Evolutionary conservation across 1,140 invertebrate species (phyloP), one percentile per base, ranked within the genome.

Genomic region (Temnothorax nylanderi): DNA sequence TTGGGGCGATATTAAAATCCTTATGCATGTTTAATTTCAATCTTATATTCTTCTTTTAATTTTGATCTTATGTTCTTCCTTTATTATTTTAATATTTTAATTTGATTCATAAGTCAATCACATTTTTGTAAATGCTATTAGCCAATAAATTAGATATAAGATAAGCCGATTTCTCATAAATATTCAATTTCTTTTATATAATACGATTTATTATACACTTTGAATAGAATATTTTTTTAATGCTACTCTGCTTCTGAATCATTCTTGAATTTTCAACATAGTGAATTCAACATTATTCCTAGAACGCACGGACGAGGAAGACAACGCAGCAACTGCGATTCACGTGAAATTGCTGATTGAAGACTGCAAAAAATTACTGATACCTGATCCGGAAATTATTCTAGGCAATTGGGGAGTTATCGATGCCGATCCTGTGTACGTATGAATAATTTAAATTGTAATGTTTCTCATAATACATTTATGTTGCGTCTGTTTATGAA

Each of bases 341-440:
- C 98, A 99, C 93, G 98, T 99, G 0, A 98, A 99, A 94, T 96
- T 98, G 49, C 95, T 99, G 0, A 98, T 99, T 76, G 98, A 99
- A 93, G 99, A 99, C 94, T 99, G 98, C 93, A 99, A 99, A 95
- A 99, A 98, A 92, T 96, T 99, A 93, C 95, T 99, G 11, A 97
- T 99, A 56, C 97, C 97, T 54, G 97, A 98, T 90, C 97, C 97
- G 0, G 98, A 99, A 93, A 96, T 97, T 76, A 97, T 98, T n/a
- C 95, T 99, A 0, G 98, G 98, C 16, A 97, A 98, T 47, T 99
- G 99, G 99, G 98, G 98, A 54, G 96, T 99, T 1, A 98, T 99
- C 21, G 98, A 99, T 95, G 98, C 98, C n/a, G 98, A 99, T 96
- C 97, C 98, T 62, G 95, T 96, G 97, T 98, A 92, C 94, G 96